phyloP scores from a whole-genome alignment of 2,888 invertebrate genomes.

The Lydus trimaculatus region DNA sequence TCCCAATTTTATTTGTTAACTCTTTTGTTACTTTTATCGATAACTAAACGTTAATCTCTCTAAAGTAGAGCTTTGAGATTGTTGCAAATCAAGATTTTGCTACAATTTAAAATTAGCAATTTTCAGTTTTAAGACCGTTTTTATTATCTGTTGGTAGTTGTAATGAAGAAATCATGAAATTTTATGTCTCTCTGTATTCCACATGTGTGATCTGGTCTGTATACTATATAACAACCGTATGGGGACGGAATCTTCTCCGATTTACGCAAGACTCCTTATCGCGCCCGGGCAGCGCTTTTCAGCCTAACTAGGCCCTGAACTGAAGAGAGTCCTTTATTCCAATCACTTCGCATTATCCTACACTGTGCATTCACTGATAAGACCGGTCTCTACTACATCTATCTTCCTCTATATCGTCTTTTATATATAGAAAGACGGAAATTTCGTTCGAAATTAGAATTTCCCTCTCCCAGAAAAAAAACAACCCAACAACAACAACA shows the following conservation, averaged over 20 bases:
- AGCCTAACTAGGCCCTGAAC: conserved; percentile 51
- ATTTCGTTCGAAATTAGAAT: background rate
- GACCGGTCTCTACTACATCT: conserved; percentile 26
- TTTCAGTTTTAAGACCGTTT: background rate
- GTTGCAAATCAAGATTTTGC: too few species aligned
- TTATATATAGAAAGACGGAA: background rate
- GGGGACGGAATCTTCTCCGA: conserved; percentile 46
- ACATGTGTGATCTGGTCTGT: conserved; percentile 43
- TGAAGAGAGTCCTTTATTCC: conserved; percentile 53
- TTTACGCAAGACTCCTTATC: conserved; percentile 56
- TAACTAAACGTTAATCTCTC: too few species aligned
- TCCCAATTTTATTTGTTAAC: background rate
- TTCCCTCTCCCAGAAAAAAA: too few species aligned
- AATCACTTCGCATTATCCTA: conserved; percentile 58
- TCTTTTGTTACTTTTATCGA: too few species aligned
- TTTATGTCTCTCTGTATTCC: conserved; percentile 9
- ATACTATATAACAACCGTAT: conserved; percentile 27
- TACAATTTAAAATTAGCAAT: background rate
- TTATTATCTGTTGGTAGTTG: background rate
- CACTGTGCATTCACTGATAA: conserved; percentile 51
- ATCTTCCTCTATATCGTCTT: conserved; percentile 9
- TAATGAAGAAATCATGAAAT: background rate
- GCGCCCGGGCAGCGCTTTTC: conserved; percentile 56
- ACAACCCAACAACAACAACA: background rate
- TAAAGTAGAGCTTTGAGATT: too few species aligned